Base-by-base conservation (phyloP, 2,888 invertebrate species). In the Mechanitis mazaeus region DNA sequence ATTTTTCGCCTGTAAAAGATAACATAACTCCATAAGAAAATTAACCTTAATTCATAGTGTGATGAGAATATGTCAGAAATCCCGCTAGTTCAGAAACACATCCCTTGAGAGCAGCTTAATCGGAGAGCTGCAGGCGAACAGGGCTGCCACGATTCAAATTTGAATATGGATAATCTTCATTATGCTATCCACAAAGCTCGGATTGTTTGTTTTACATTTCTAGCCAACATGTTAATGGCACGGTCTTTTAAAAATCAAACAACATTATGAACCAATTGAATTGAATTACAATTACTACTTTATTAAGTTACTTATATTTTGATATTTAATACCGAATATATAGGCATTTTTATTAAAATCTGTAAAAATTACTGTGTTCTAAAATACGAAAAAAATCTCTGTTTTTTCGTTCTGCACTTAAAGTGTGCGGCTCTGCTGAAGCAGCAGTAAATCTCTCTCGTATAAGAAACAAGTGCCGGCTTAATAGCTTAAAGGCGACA, bases 91-190 rank as follows among this genome's bases (percentile, higher is more conserved):
- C 50, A 50, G 50, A 31, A 59, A 35, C 38, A 28, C 54, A 54
- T 35, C 45, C 28, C 59, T 33, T 33, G 35, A 35, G 55, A 46
- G 45, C 3, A 55, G 59, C 54, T 54, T 59, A 59, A 59, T 59
- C 45, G 59, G 54, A 45, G 54, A 33, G 31, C 35, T 55, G 46
- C 55, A 59, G 46, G 35, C 54, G 20, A 46, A 46, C 46, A 55
- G 59, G 55, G 45, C 55, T 55, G 55, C 45, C 54, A 59, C 28
- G 50, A 50, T 31, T 50, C 50, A 28, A 31, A 50, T 50, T 50
- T 50, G 50, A 50, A 50, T 50, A 50, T 50, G 50, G 50, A 50
- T 50, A 50, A 50, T 50, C 50, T 31, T 31, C 50, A 50, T 50
- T 31, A 50, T 50, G 31, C 50, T 31, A 31, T 28, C 50, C 31